Percentiles rank a stretch among this genome's conserved stretches.
phyloP scores from a whole-genome alignment of 2,113 vertebrate species.

The Baryphthengus martii region DNA sequence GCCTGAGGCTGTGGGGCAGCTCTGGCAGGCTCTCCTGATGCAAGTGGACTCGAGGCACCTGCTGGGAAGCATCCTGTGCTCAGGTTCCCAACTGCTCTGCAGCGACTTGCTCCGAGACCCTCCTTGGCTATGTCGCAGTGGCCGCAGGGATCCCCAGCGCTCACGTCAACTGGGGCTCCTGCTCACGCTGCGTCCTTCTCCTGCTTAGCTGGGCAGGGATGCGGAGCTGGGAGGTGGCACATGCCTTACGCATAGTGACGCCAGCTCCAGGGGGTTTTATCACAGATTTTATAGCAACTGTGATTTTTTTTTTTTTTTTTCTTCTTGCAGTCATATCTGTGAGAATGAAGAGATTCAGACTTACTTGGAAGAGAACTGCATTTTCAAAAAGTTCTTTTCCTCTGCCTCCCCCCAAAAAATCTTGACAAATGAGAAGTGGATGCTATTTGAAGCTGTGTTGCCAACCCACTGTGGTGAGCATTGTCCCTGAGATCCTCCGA shows the following conservation, averaged over 20 bases:
- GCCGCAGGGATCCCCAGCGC: not conserved
- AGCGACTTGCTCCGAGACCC: not conserved
- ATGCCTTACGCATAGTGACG: not conserved
- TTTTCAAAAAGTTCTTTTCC: not conserved
- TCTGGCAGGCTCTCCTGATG: not conserved
- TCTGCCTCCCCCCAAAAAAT: too few relatives aligned
- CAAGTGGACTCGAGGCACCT: not conserved
- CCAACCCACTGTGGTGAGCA: not conserved
- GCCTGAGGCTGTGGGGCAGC: not conserved
- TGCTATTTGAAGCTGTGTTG: not conserved
- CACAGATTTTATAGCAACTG: not conserved
- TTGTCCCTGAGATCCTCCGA: not conserved
- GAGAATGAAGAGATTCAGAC: not conserved
- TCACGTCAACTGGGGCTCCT: not conserved
- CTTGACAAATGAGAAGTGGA: not conserved
- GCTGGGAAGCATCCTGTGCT: not conserved
- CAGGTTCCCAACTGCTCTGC: not conserved
- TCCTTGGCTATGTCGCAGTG: rapidly evolving
- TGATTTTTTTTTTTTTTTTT: not conserved
- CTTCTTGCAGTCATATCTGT: not conserved
- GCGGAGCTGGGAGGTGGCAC: not conserved
- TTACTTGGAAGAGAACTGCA: not conserved
- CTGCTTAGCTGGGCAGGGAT: not conserved
- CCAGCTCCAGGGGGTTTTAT: not conserved
- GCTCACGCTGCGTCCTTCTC: not conserved